Base-by-base conservation (phyloP, 2,113 vertebrate genomes). In the Oostethus manadensis region DNA sequence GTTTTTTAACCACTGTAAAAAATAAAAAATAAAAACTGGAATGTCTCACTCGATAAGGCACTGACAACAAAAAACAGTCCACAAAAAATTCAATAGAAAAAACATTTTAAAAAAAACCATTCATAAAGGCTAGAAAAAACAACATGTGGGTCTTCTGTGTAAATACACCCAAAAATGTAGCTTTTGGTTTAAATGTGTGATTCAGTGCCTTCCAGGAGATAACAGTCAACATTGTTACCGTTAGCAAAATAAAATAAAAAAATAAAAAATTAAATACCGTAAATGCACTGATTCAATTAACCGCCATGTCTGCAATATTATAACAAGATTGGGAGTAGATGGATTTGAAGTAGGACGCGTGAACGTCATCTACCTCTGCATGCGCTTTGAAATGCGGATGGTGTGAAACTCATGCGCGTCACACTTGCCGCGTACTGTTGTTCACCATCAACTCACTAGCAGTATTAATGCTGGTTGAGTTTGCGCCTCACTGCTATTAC, bases 1-100 rank as follows among this genome's bases (percentile, higher is more conserved):
- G 1, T 8, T 38, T 20, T 56, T 51, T 51, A 14, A 55, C 53
- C 35, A 11, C 35, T 55, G n/a, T 26, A 6, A 4, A 54, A 55
- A 56, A 21, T n/a, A 58, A 70, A 58, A 77, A 82, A 77, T 62
- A 53, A 11, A 64, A n/a, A n/a, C n/a, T 70, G 29, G 51, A 76
- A 74, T 80, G 75, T 86, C 76, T 83, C 35, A 49, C 62, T 82
- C 72, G 66, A 83, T 89, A 90, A 91, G 90, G 89, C 88, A 91
- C 90, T 86, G 83, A 87, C 78, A 83, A 55, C 72, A 82, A 65
- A 83, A 70, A 74, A 82, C 71, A 59, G 73, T 15, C 46, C 51
- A 60, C 50, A 64, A 68, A 10, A 60, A 29, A 60, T 33, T 46
- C 59, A 23, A n/a, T 16, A 13, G 63, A 50, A 20, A 70, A 55